These are phyloP conservation scores for Macrotus californicus DNA, from an alignment of 2,113 vertebrate species.

Conservation along the genomic window DNA sequence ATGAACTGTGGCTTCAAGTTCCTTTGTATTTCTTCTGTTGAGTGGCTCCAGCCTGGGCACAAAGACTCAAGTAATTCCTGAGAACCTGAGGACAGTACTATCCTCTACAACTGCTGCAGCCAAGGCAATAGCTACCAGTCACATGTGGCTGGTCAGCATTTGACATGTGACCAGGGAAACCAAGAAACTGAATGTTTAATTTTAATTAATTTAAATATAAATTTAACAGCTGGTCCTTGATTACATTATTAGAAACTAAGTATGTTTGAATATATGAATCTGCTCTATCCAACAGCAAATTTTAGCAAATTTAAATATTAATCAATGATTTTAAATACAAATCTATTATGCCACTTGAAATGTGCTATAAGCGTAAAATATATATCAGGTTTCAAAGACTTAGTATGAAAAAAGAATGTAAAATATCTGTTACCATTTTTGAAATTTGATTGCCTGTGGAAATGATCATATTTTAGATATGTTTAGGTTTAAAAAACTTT, in stretches of 20 bases:
- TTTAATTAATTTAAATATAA: slow-evolving; percentile 16
- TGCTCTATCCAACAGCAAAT: not conserved
- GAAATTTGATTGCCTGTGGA: not conserved
- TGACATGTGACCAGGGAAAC: not conserved
- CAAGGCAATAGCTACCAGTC: not conserved
- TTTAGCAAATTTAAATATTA: not conserved
- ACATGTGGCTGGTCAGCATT: not conserved
- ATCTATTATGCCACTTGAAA: not conserved
- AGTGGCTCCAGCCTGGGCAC: not conserved
- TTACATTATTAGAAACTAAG: not conserved
- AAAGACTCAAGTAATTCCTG: not conserved
- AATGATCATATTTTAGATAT: not conserved
- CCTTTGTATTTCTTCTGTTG: not conserved
- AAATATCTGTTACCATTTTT: not conserved
- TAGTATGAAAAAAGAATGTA: not conserved
- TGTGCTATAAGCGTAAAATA: not conserved
- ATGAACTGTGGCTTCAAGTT: not conserved
- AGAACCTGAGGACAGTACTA: not conserved
- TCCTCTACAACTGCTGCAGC: not conserved
- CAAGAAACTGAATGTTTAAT: not conserved
- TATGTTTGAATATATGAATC: not conserved
- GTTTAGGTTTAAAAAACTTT: not conserved
- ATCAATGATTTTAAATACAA: not conserved
- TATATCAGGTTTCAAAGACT: not conserved
- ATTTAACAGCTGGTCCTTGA: not conserved